These are phyloP conservation scores for Caenorhabditis sp. DNA, from an alignment of 2,888 invertebrate genomes.

Conservation along the genomic window DNA sequence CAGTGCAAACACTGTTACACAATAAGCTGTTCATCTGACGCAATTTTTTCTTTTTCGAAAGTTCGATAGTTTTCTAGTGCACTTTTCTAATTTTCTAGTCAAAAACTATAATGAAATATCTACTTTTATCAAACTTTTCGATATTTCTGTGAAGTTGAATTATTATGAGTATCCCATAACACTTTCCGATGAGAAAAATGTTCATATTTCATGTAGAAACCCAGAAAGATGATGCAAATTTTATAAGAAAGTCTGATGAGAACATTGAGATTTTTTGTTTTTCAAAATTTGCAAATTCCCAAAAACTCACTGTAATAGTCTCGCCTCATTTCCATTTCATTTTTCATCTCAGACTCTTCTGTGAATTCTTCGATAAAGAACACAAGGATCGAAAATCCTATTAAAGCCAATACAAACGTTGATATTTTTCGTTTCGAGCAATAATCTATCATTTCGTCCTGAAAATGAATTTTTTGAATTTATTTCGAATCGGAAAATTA, in stretches of 20 bases:
- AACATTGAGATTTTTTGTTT: background rate
- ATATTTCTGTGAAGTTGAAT: too few relatives aligned
- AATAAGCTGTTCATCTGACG: too few relatives aligned
- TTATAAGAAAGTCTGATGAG: background rate
- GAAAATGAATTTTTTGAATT: background rate
- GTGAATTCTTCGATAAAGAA: conserved; percentile 55
- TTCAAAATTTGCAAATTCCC: background rate
- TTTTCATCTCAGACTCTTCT: conserved; percentile 43
- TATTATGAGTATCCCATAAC: too few relatives aligned
- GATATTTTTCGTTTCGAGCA: conserved; percentile 43
- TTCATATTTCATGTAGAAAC: too few relatives aligned
- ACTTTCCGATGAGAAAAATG: too few relatives aligned
- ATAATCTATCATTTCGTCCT: conserved; percentile 23
- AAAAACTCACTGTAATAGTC: conserved; percentile 28
- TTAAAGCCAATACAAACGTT: conserved; percentile 44
- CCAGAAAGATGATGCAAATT: too few relatives aligned
- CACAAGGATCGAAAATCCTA: conserved; percentile 49
- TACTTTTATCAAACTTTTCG: too few relatives aligned
- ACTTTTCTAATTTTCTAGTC: too few relatives aligned
- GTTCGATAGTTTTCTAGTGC: too few relatives aligned
- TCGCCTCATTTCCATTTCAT: conserved; percentile 37
- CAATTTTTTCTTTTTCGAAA: too few relatives aligned
- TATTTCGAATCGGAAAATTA: background rate
- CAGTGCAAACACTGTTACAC: too few relatives aligned
- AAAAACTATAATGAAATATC: too few relatives aligned